Evolutionary conservation across 1,140 invertebrate species (phyloP), one percentile per base, ranked within the genome.

Genomic region (Drosophila erecta): DNA sequence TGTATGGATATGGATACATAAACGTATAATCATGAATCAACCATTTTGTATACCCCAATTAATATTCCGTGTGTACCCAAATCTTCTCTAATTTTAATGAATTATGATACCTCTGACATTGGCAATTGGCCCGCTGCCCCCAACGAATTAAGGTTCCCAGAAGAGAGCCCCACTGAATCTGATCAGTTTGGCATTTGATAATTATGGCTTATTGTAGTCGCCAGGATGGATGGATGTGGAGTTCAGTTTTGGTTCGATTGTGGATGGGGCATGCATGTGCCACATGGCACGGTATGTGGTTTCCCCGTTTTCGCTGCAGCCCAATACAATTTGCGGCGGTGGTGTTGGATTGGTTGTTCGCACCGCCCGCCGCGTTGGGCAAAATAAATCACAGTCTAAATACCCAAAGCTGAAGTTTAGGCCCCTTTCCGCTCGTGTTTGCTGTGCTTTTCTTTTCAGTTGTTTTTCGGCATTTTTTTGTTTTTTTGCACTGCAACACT

Each of bases 381-480:
- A 64, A 89, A 87, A 87, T 87, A 87, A 87, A 87, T 87, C 83
- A 87, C 72, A 64, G 83, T 87, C 84, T 87, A 87, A 87, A 87
- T 87, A 87, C 83, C 79, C 79, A 77, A 89, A 89, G 85, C 79
- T 77, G 65, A 83, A 81, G 80, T 87, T 79, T 86, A 79, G 81
- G 70, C 83, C 70, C 78, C 65, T 71, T 73, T 62, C 59, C 58
- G 57, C 53, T 67, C 58, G 49, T 59, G 51, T 61, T 65, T 64
- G 20, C 20, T 49, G 47, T 62, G 49, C 22, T 67, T 60, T 60
- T 30, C 35, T 54, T 24, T n/a, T 66, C 30, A 53, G 15, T 43
- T 62, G 12, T 30, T 56, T 6, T 49, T 55, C 60, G 41, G 14
- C 30, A 24, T 24, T 54, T 62, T 43, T 58, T 60, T 38, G 7